Percentiles rank a stretch among this genome's conserved stretches.
These are phyloP conservation scores for Mixornis gularis DNA, from an alignment of 2,113 vertebrate genomes.

Conservation along the genomic window DNA sequence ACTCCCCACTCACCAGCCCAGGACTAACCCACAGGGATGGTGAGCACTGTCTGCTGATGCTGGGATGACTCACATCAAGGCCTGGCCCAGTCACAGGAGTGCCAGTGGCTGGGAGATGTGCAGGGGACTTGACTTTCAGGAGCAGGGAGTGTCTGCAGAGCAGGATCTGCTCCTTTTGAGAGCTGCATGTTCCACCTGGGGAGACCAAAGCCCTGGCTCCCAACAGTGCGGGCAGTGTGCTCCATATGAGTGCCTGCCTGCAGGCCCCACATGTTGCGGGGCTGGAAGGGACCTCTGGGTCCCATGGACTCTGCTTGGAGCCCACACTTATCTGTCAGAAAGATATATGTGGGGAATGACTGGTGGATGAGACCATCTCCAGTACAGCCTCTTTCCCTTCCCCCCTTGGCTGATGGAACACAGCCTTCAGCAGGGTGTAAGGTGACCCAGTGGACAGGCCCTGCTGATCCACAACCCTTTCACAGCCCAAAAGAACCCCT, in stretches of 20 bases:
- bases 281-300: not conserved
- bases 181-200: not conserved
- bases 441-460: not conserved
- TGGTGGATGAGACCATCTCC: not conserved
- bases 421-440: not conserved
- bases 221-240: rapidly evolving
- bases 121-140: not conserved
- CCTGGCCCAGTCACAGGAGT: rapidly evolving
- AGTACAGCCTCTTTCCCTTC: not conserved
- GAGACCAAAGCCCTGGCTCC: not conserved
- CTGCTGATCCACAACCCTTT: not conserved
- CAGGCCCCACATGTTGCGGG: not conserved
- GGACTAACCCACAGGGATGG: not conserved
- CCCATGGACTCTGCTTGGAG: rapidly evolving
- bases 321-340: not conserved
- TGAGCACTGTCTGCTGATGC: rapidly evolving
- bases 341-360: not conserved
- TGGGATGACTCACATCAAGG: not conserved
- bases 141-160: not conserved
- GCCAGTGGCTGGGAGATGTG: not conserved
- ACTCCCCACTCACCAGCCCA: rapidly evolving
- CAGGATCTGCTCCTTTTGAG: not conserved
- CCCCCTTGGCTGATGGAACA: not conserved
- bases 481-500: not conserved
- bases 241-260: rapidly evolving